phyloP scores from a whole-genome alignment of 2,113 vertebrate species.

The Jaculus jaculus region DNA sequence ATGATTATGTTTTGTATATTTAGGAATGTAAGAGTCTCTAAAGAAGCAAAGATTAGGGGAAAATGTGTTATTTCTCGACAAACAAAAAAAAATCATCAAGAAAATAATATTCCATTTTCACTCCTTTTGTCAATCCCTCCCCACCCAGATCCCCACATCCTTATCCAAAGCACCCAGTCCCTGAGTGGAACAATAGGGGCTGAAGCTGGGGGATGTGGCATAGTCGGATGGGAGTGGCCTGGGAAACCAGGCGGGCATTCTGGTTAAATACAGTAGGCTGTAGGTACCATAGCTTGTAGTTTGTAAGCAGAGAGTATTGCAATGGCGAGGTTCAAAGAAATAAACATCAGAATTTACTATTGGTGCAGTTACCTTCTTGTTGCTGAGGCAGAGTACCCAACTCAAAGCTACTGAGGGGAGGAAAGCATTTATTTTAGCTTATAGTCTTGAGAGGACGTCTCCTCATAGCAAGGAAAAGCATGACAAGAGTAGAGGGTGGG shows the following conservation, averaged over 20 bases:
- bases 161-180: background rate
- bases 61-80: constrained; percentile 67
- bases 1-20: constrained; percentile 78
- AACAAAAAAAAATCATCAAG: constrained; percentile 52
- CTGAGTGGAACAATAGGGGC: background rate
- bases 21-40: constrained; percentile 69
- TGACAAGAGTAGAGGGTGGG: too few species aligned
- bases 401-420: too few species aligned
- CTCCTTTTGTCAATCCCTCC: constrained; percentile 11
- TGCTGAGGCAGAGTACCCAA: too few species aligned
- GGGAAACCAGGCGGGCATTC: background rate
- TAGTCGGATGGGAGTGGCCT: background rate
- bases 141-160: background rate
- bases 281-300: background rate
- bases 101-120: constrained; percentile 69
- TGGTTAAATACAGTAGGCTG: background rate
- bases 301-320: background rate
- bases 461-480: too few species aligned
- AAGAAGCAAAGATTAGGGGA: constrained; percentile 58
- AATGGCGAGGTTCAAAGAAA: background rate
- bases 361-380: too few species aligned
- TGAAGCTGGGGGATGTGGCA: background rate
- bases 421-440: too few species aligned
- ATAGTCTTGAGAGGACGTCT: too few species aligned
- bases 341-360: too few species aligned